Evolutionary conservation across 2,888 invertebrate genomes (phyloP).

Genomic region (Argyresthia albistria): DNA sequence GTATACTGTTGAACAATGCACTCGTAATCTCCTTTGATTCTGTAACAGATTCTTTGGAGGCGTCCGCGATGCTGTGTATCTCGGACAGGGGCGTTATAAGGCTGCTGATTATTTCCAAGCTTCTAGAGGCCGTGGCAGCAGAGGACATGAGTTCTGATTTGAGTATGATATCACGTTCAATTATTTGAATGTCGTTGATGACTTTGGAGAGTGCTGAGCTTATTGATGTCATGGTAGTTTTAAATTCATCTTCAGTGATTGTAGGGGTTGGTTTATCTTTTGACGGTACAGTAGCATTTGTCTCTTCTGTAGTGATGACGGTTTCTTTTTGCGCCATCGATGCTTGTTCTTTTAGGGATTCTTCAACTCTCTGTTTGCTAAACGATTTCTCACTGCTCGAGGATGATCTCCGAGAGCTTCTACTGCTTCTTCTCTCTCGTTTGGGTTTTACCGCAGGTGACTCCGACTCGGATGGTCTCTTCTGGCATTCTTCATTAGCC

Average conservation of each 20-base stretch:
- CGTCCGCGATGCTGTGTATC: conserved; percentile 74
- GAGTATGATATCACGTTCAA: conserved; percentile 76
- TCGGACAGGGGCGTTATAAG: conserved; percentile 75
- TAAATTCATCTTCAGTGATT: conserved; percentile 32
- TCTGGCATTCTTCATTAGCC: conserved; percentile 36
- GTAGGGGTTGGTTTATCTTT: conserved; percentile 6
- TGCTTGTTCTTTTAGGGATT: conserved; percentile 9
- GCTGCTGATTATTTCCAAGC: conserved; percentile 76
- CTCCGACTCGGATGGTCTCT: conserved; percentile 18
- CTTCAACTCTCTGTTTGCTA: conserved; percentile 40
- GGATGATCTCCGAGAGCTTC: conserved; percentile 53
- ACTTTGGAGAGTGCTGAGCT: conserved; percentile 53
- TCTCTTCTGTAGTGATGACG: not conserved
- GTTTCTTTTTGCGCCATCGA: not conserved
- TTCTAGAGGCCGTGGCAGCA: conserved; percentile 76
- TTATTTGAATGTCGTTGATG: conserved; percentile 69
- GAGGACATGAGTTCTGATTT: conserved; percentile 79
- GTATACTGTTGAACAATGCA: conserved; percentile 70
- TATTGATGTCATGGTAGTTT: conserved; percentile 24
- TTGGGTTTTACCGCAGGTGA: conserved; percentile 25
- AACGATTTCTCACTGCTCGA: conserved; percentile 65
- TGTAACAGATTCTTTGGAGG: conserved; percentile 52
- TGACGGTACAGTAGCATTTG: not conserved
- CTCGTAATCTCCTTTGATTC: conserved; percentile 50
- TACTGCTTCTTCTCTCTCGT: conserved; percentile 50